phyloP scores from a whole-genome alignment of 1,140 invertebrate species.

The Halictus rubicundus region DNA sequence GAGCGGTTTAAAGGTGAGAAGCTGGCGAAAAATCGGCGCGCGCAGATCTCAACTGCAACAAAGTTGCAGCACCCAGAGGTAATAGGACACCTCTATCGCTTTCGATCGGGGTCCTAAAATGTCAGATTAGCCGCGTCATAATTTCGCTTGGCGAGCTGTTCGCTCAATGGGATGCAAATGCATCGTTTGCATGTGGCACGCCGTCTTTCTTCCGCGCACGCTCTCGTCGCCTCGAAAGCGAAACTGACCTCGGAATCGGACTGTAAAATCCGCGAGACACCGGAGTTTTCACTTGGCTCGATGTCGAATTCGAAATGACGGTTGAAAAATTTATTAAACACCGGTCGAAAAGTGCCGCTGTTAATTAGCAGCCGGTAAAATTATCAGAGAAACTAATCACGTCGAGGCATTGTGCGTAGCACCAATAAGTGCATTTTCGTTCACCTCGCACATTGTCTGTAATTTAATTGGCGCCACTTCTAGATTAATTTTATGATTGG shows the following conservation, averaged over 20 bases:
- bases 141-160: conserved; percentile 5
- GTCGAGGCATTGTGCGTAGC: too few relatives aligned
- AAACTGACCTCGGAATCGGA: not conserved
- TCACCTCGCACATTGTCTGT: too few relatives aligned
- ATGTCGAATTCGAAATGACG: not conserved
- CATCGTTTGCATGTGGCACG: conserved; percentile 7
- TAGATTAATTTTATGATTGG: too few relatives aligned
- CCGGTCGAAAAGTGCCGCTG: too few relatives aligned
- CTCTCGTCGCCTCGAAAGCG: not conserved
- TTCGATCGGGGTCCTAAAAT: conserved; percentile 9
- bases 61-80: not conserved
- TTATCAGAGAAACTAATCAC: too few relatives aligned
- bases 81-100: not conserved
- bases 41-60: not conserved
- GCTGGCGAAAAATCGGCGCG: too few relatives aligned
- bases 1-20: too few relatives aligned
- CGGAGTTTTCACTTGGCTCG: not conserved
- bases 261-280: not conserved
- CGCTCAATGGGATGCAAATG: conserved; percentile 12
- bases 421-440: too few relatives aligned
- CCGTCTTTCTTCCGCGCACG: not conserved
- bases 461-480: too few relatives aligned
- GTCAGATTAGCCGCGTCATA: not conserved
- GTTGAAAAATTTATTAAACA: not conserved
- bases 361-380: too few relatives aligned